A percentile compares a stretch with the other conserved stretches of the same genome.
These are phyloP conservation scores for Furcula furcula DNA, from an alignment of 2,888 invertebrate species.

Conservation along the genomic window DNA sequence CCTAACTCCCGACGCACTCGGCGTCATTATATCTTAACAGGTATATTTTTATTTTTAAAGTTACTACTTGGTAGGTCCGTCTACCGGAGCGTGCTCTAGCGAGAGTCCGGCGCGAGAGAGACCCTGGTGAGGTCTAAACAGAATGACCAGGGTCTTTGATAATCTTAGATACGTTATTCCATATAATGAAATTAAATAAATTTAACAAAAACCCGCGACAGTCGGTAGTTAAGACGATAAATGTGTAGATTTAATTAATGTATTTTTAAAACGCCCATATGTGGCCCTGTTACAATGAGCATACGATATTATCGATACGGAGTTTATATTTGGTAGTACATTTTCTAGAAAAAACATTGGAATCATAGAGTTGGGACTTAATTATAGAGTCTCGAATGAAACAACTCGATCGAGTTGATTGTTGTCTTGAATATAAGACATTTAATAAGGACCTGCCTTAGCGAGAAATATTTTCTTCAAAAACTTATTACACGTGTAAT, in stretches of 20 bases:
- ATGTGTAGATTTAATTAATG: conserved; percentile 24
- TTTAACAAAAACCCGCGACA: conserved; percentile 34
- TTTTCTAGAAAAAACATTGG: not conserved
- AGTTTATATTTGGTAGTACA: not conserved
- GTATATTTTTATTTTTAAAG: too few relatives aligned
- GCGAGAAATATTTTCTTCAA: too few relatives aligned
- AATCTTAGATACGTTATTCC: conserved; percentile 35
- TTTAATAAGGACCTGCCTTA: too few relatives aligned
- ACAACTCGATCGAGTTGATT: not conserved
- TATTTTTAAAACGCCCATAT: conserved; percentile 26
- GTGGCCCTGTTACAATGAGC: conserved; percentile 28
- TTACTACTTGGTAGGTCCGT: too few relatives aligned
- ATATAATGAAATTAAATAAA: conserved; percentile 48
- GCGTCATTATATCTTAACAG: too few relatives aligned
- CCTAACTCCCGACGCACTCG: too few relatives aligned
- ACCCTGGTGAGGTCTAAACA: too few relatives aligned
- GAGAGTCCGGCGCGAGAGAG: too few relatives aligned
- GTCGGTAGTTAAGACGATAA: conserved; percentile 22
- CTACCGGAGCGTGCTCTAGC: too few relatives aligned
- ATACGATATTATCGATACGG: not conserved
- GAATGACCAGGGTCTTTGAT: too few relatives aligned
- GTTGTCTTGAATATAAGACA: too few relatives aligned
- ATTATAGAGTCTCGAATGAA: not conserved
- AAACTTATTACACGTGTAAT: too few relatives aligned
- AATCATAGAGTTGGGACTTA: not conserved